Base-by-base conservation (phyloP, 2,888 invertebrate genomes). In the Brenthis hecate region DNA sequence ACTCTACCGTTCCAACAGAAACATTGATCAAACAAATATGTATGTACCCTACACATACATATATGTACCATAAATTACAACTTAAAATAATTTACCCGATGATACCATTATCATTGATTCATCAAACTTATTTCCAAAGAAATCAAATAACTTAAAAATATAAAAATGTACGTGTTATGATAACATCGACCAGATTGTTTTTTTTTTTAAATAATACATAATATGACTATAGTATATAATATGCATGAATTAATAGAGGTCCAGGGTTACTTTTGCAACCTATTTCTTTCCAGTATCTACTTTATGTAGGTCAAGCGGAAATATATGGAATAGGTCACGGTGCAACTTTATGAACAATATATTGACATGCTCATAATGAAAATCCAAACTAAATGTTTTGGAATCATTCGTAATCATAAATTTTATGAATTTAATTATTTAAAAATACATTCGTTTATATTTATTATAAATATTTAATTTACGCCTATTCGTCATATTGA, bases 221-320 rank as follows among this genome's bases (percentile, higher is more conserved):
- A 13, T 1, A 19, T 51, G 13, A 51, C 51, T 32, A 2, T 1
- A 8, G 2, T 36, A 43, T 23, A 53, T n/a, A 23, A 43, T 19
- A 53, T 14, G 6, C 13, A 32, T 32, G 51, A 54, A 36, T 43
- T 2, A 23, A 43, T 62, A 54, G 13, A 54, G 43, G 36, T 36
- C 19, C 6, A 53, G 36, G n/a, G 13, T 60, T 60, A 43, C 2
- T 50, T 50, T 50, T 60, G 60, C 43, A 62, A 62, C 62, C 62
- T 11, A 62, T 65, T 65, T 60, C 57, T 53, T 57, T 71, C 57
- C 65, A 65, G 48, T 53, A 19, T 19, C 19, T 19, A 54, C 56
- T 53, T 57, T 47, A 71, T 62, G 43, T 71, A 58, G 71, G 71
- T 71, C 68, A 65, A 71, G 71, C 55, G 57, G 65, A 71, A 60